phyloP scores from a whole-genome alignment of 2,113 vertebrate genomes.

The Pyxicephalus adspersus region DNA sequence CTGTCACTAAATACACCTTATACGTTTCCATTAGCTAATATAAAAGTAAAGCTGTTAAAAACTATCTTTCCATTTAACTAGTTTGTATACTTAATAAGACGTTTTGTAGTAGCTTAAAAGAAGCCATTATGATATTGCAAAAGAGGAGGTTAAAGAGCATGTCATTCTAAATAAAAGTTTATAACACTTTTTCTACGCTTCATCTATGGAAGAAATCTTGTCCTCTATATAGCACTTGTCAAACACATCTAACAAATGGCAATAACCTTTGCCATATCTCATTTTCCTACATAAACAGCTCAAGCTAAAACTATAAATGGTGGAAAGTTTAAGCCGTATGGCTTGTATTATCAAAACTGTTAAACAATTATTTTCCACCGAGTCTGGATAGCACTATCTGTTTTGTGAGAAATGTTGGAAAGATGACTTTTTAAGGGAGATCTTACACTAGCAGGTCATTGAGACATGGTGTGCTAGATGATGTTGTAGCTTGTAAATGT shows the following conservation, averaged over 20 bases:
- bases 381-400: conserved; percentile 67
- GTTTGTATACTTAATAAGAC: background rate
- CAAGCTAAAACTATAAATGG: conserved; percentile 70
- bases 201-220: conserved; percentile 65
- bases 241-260: conserved; percentile 71
- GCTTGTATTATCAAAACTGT: conserved; percentile 69
- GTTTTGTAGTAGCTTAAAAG: background rate
- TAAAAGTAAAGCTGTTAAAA: background rate
- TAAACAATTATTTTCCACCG: conserved; percentile 68
- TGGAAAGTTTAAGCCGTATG: conserved; percentile 74
- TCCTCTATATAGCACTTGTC: conserved; percentile 65
- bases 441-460: conserved; percentile 47
- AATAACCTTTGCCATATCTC: conserved; percentile 71
- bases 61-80: background rate
- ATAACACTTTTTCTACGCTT: conserved; percentile 63
- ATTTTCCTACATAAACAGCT: conserved; percentile 72
- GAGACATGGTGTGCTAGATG: background rate
- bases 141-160: conserved; percentile 54
- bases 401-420: conserved; percentile 63
- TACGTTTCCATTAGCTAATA: background rate
- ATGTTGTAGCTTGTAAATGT: conserved; percentile 6
- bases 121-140: background rate
- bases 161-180: conserved; percentile 62
- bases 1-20: too few relatives aligned
- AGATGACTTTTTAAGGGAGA: conserved; percentile 66